Evolutionary conservation across 2,888 invertebrate species (phyloP), one percentile per base, ranked within the genome.

Genomic region (Agrotis puta): DNA sequence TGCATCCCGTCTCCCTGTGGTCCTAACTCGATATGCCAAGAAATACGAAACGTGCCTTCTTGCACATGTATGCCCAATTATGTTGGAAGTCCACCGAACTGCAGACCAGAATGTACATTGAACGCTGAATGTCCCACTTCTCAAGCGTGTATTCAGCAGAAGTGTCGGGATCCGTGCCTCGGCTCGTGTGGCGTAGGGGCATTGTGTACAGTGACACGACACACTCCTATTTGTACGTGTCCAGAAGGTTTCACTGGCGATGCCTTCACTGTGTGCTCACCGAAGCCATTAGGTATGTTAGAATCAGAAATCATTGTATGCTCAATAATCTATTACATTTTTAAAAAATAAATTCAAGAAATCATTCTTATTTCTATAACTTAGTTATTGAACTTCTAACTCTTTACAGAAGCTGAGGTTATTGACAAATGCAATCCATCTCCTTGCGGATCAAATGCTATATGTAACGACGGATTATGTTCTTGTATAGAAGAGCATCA

Each of bases 181-280:
- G 97, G 97, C 20, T 96, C 97, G 67, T 98, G 98, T 82, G 97
- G 98, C 64, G 91, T 97, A 66, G 92, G 94, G 79, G 97, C 98
- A 59, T 88, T 96, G 72, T 97, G 97, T 87, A 92, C 93, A 53
- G 97, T 98, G 16, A 96, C 97, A 20, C 97, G 97, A 86, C 98
- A 98, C 86, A 97, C 97, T 64, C 98, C 98, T 13, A 97, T 97
- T 58, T 98, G 98, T 88, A 96, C 97, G 3, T 98, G 98, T 88
- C 96, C 97, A 90, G 97, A 95, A 92, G 97, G 97, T 57, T 97
- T 96, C 82, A 97, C 96, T 16, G 98, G 98, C 14, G 97, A 98
- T 93, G 97, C 97, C 5, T 97, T 97, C 84, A 96, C 94, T 73
- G 87, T 94, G 79, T 97, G 97, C 88, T 82, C 89, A 77, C 89